These are phyloP conservation scores for Austrofundulus limnaeus DNA, from an alignment of 2,113 vertebrate species.

Conservation along the genomic window DNA sequence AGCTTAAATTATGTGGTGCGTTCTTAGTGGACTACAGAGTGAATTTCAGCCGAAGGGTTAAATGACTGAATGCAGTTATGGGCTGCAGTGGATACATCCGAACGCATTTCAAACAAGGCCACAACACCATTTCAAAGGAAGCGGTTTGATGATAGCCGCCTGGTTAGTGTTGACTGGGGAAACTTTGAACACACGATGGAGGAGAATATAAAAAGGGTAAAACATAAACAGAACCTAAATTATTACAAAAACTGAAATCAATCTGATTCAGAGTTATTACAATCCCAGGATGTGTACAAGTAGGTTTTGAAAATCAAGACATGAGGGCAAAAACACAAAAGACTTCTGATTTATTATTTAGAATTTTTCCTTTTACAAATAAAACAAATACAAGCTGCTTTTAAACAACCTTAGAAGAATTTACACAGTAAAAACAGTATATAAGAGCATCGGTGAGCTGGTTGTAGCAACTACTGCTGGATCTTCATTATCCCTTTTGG, in stretches of 20 bases:
- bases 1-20: slow-evolving; percentile 57
- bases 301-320: background rate
- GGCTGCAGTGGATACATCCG: slow-evolving; percentile 32
- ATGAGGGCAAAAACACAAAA: too few relatives aligned
- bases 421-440: too few relatives aligned
- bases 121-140: slow-evolving; percentile 33
- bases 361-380: too few relatives aligned
- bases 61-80: slow-evolving; percentile 64
- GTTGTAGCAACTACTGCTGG: too few relatives aligned
- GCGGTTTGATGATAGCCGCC: slow-evolving; percentile 23
- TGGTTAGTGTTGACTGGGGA: slow-evolving; percentile 7
- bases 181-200: background rate
- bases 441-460: too few relatives aligned
- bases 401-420: too few relatives aligned
- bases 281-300: background rate
- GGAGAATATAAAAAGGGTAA: background rate
- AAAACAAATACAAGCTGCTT: too few relatives aligned
- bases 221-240: background rate
- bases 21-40: slow-evolving; percentile 41
- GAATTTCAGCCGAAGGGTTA: slow-evolving; percentile 38
- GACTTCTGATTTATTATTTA: too few relatives aligned
- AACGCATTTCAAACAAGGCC: slow-evolving; percentile 52
- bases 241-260: background rate
- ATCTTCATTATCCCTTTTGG: too few relatives aligned
- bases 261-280: background rate